These are phyloP conservation scores for Parasteatoda lunata DNA, from an alignment of 2,888 invertebrate species.

Conservation along the genomic window DNA sequence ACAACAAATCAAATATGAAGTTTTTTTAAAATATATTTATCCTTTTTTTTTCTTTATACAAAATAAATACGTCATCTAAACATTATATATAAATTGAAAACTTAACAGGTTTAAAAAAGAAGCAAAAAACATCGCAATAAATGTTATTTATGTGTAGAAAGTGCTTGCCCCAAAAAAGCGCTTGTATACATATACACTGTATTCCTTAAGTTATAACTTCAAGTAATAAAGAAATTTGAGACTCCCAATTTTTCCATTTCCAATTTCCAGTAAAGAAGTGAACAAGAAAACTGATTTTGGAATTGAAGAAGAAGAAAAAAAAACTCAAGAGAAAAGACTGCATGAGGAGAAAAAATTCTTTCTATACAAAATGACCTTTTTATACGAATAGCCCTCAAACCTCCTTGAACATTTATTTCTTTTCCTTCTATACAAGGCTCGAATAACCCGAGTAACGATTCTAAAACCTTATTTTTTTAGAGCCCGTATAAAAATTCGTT, in stretches of 20 bases:
- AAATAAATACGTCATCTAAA: too few species aligned
- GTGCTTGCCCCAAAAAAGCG: too few species aligned
- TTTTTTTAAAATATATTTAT: too few species aligned
- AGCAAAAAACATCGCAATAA: too few species aligned
- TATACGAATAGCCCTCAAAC: not conserved
- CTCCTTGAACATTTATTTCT: conserved; percentile 16
- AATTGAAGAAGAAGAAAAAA: not conserved
- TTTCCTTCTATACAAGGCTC: conserved; percentile 26
- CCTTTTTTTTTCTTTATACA: too few species aligned
- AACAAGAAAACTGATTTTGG: conserved; percentile 35
- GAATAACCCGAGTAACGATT: conserved; percentile 46
- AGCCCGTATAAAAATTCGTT: not conserved
- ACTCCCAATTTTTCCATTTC: conserved; percentile 21
- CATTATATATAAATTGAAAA: too few species aligned
- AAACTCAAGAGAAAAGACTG: conserved; percentile 1
- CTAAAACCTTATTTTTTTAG: conserved; percentile 14
- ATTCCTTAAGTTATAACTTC: too few species aligned
- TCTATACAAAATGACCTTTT: not conserved
- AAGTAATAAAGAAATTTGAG: conserved; percentile 30
- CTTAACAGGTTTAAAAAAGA: too few species aligned
- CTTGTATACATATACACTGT: too few species aligned
- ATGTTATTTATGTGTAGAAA: too few species aligned
- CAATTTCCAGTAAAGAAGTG: conserved; percentile 41
- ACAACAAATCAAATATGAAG: too few species aligned
- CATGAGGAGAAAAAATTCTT: not conserved